Evolutionary conservation across 2,113 vertebrate species (phyloP).

Genomic region (Petromus typicus): DNA sequence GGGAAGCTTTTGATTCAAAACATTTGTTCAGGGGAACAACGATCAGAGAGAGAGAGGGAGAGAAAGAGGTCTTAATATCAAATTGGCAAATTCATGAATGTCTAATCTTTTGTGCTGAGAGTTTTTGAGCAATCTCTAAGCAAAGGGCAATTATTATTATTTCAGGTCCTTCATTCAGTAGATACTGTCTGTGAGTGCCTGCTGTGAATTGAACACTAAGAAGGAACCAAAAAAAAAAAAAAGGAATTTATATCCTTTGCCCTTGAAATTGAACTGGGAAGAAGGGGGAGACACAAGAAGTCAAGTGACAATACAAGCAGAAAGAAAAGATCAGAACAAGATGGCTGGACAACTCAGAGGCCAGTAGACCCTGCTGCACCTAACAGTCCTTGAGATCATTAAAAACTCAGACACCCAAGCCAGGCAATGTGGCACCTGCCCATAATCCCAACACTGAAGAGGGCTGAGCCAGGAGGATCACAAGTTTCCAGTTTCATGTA

Average conservation of each 20-base stretch:
- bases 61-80: constrained; percentile 2
- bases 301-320: not conserved
- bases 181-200: not conserved
- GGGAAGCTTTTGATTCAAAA: not conserved
- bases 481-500: not conserved
- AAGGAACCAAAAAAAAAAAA: not conserved
- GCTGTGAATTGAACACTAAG: not conserved
- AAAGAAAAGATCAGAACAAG: not conserved
- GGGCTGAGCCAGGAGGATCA: not conserved
- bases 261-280: constrained; percentile 4
- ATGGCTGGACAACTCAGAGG: not conserved
- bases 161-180: constrained; percentile 27
- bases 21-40: not conserved
- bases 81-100: constrained; percentile 19
- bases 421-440: not conserved
- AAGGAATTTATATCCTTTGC: not conserved
- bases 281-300: not conserved
- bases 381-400: not conserved
- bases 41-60: not conserved
- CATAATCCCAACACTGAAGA: not conserved
- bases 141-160: constrained; percentile 58
- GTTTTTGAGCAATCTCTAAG: constrained; percentile 47
- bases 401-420: not conserved
- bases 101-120: not conserved
- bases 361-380: not conserved